Percentiles rank a stretch among this genome's conserved stretches.
Evolutionary conservation across 2,113 vertebrate species (phyloP).

Genomic region (Ceyx melanurus): DNA sequence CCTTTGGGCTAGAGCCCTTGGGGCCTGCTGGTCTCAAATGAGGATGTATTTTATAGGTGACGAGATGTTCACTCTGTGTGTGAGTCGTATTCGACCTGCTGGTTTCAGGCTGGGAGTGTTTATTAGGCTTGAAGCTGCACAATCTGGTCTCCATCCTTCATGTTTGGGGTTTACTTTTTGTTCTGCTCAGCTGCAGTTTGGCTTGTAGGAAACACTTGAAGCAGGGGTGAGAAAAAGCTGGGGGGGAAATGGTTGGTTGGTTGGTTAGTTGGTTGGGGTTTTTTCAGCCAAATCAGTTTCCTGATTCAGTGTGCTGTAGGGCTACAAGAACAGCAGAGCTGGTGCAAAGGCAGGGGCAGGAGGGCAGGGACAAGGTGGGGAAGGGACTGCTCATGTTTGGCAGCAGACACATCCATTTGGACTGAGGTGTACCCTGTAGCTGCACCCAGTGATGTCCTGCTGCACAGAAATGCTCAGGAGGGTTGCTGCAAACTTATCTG

Average conservation of each 20-base stretch:
- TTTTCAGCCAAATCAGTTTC: not conserved
- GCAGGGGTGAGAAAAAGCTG: not conserved
- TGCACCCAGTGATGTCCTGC: not conserved
- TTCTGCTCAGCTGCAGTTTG: not conserved
- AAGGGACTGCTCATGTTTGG: not conserved
- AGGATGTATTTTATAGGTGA: conserved; percentile 2
- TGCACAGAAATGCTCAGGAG: not conserved
- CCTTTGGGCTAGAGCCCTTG: not conserved
- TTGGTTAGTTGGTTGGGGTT: too few relatives aligned
- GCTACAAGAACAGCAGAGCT: not conserved
- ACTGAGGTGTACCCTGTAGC: not conserved
- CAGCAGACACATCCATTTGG: accelerated
- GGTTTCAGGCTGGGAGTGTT: not conserved
- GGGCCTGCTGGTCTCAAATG: not conserved
- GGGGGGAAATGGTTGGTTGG: too few relatives aligned
- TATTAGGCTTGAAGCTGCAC: not conserved
- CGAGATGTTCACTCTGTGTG: not conserved
- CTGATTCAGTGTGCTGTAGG: not conserved
- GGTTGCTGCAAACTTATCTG: not conserved
- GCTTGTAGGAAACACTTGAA: not conserved
- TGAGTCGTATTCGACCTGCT: not conserved
- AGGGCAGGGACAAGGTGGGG: not conserved
- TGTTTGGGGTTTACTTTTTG: not conserved
- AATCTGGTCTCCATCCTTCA: not conserved
- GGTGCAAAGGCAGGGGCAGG: not conserved